A percentile compares a stretch with the other conserved stretches of the same genome.
phyloP scores from a whole-genome alignment of 2,888 invertebrate species.

The Ephialtes manifestator region DNA sequence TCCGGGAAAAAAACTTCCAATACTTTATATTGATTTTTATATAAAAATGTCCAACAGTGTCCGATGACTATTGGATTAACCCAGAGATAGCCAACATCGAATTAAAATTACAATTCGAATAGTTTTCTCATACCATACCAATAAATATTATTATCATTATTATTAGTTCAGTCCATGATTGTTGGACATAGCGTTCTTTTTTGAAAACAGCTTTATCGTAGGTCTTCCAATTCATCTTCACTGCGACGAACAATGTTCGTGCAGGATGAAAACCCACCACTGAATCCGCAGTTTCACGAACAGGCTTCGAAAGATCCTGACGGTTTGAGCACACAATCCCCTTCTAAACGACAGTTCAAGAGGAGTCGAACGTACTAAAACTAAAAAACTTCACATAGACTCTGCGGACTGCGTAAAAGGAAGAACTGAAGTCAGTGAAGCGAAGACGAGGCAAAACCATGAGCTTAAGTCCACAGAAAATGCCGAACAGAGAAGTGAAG shows the following conservation, averaged over 20 bases:
- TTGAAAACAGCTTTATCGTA: neutral
- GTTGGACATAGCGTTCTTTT: too few species aligned
- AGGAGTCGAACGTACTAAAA: neutral
- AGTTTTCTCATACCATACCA: too few species aligned
- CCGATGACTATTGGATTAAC: too few species aligned
- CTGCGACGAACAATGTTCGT: neutral
- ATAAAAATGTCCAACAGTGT: too few species aligned
- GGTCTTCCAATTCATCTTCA: neutral
- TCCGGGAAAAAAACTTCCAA: too few species aligned
- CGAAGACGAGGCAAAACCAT: neutral
- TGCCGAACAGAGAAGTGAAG: neutral
- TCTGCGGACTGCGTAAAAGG: neutral
- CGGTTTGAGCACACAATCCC: conserved; percentile 4
- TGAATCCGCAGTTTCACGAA: neutral
- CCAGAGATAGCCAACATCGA: too few species aligned
- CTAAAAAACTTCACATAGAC: conserved; percentile 2
- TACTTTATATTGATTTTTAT: too few species aligned
- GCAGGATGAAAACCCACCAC: neutral
- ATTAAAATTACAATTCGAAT: too few species aligned
- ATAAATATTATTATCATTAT: too few species aligned
- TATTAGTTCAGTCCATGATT: too few species aligned
- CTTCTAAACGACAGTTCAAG: neutral
- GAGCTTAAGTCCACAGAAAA: conserved; percentile 4
- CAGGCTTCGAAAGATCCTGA: neutral
- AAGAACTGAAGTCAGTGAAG: neutral